phyloP scores from a whole-genome alignment of 2,888 invertebrate genomes.

The Nudaria mundana region DNA sequence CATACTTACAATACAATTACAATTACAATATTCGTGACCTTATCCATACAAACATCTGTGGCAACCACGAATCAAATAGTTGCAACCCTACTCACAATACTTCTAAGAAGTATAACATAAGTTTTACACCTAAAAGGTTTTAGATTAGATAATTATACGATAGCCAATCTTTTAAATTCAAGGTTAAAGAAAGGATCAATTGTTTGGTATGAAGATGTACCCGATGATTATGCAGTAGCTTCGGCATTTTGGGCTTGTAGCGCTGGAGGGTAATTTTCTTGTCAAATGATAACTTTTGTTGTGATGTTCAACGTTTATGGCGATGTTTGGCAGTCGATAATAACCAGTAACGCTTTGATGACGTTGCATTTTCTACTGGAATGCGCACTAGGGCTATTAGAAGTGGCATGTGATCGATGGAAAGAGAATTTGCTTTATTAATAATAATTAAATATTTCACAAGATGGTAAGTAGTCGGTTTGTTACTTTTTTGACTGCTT shows the following conservation, averaged over 20 bases:
- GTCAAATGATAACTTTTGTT: constrained; percentile 43
- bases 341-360: constrained; percentile 25
- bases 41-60: too few species aligned
- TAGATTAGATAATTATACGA: constrained; percentile 78
- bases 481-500: too few species aligned
- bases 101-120: constrained; percentile 72
- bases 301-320: too few species aligned
- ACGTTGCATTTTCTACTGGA: constrained; percentile 17
- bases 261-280: constrained; percentile 54
- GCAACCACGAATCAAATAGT: constrained; percentile 8
- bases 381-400: constrained; percentile 1
- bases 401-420: background rate
- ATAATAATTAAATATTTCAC: too few species aligned
- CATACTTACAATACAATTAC: too few species aligned
- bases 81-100: constrained; percentile 36
- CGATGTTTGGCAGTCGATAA: constrained; percentile 27
- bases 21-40: too few species aligned
- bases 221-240: constrained; percentile 68
- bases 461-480: too few species aligned
- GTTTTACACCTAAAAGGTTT: constrained; percentile 76
- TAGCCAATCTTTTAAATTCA: constrained; percentile 47
- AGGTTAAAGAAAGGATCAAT: constrained; percentile 46
- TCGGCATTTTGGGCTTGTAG: constrained; percentile 33
- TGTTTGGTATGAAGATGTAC: constrained; percentile 57
- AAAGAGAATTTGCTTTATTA: background rate